Conservation (phyloP, 2,113 vertebrate species). For the Climacteris rufus region DNA sequence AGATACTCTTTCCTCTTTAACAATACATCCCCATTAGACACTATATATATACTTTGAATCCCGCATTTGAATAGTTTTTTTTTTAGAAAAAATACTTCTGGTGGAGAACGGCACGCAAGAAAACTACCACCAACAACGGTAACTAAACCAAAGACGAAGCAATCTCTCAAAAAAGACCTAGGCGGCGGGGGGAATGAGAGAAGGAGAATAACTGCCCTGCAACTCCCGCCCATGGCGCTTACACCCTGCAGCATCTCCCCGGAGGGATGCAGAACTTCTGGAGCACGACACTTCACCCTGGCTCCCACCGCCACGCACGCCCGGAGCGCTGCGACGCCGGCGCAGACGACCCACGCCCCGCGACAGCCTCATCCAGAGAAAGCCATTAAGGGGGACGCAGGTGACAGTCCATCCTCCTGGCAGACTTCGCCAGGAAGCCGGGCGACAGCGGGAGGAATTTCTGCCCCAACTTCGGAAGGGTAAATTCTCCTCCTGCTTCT, state of each 20-base stretch:
- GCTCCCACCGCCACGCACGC: constrained; percentile 36
- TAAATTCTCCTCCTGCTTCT: neutral
- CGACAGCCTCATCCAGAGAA: neutral
- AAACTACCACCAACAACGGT: constrained; percentile 11
- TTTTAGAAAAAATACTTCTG: neutral
- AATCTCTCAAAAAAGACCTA: neutral
- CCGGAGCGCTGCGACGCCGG: neutral
- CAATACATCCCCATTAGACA: neutral
- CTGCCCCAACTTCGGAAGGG: neutral
- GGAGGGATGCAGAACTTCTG: constrained; percentile 51
- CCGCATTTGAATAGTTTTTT: neutral
- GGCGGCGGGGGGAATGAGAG: fast-evolving
- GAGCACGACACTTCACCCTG: constrained; percentile 42
- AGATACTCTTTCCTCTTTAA: neutral
- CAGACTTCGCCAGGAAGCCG: neutral
- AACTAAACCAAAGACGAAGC: neutral
- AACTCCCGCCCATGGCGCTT: neutral
- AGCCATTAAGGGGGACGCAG: neutral
- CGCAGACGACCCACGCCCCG: neutral
- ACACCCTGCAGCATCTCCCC: constrained; percentile 30
- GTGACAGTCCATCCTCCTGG: neutral
- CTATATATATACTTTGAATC: neutral
- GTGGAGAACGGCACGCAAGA: neutral
- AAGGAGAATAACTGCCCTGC: neutral
- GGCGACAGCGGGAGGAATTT: neutral